Percentiles rank a stretch among this genome's conserved stretches.
These are phyloP conservation scores for Octomys mimax DNA, from an alignment of 2,797 vertebrate genomes.

Conservation along the genomic window DNA sequence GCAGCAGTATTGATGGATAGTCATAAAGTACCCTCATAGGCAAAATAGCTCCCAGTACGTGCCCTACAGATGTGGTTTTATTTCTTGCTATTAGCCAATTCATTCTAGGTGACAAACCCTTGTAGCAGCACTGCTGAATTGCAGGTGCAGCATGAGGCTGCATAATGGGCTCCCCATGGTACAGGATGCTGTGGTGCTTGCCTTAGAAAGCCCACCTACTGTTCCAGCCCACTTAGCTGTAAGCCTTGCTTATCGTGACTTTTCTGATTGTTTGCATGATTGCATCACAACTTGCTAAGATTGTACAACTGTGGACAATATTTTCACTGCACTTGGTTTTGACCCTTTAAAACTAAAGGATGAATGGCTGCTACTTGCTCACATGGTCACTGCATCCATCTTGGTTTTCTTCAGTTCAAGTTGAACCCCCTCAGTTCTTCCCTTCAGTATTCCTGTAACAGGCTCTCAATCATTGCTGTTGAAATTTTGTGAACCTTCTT, in stretches of 20 bases:
- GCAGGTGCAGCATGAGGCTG: neutral
- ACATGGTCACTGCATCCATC: neutral
- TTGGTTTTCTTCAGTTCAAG: neutral
- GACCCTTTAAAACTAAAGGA: neutral
- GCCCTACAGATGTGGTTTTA: neutral
- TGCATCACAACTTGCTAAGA: neutral
- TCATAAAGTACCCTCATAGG: neutral
- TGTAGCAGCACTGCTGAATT: neutral
- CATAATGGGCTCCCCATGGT: neutral
- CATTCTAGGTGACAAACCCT: neutral
- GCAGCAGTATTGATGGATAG: neutral
- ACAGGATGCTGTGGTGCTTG: neutral
- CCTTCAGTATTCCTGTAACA: neutral
- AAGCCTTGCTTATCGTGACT: neutral
- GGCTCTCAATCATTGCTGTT: neutral
- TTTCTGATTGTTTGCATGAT: neutral
- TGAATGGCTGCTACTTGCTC: neutral
- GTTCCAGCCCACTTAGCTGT: neutral
- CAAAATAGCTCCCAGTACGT: neutral
- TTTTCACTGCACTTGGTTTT: constrained; percentile 6
- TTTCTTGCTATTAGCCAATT: neutral
- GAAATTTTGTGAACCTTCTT: neutral
- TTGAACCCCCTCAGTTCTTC: neutral
- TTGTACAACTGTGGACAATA: neutral
- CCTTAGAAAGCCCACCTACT: neutral